These are phyloP conservation scores for Blastobasis lacticolella DNA, from an alignment of 2,888 invertebrate genomes.

Conservation along the genomic window DNA sequence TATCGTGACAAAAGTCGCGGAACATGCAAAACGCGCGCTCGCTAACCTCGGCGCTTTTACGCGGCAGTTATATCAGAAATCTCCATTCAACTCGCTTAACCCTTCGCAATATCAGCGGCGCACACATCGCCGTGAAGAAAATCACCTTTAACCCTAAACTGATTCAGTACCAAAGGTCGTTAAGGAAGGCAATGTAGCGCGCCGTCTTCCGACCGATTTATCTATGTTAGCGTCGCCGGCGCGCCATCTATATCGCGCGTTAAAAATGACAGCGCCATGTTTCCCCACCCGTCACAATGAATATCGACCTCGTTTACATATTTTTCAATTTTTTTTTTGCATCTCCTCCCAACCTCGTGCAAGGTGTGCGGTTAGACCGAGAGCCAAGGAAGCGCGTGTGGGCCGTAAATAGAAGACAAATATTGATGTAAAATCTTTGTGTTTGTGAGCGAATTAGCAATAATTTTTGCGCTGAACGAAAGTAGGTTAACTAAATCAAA, in stretches of 20 bases:
- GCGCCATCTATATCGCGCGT: constrained; percentile 36
- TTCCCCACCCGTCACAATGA: constrained; percentile 53
- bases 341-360: constrained; percentile 33
- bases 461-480: too few species aligned
- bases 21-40: too few species aligned
- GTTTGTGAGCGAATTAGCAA: too few species aligned
- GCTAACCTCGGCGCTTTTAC: not conserved
- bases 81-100: constrained; percentile 2
- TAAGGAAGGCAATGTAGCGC: constrained; percentile 66
- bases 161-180: constrained; percentile 61
- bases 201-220: constrained; percentile 63
- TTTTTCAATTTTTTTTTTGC: constrained; percentile 51
- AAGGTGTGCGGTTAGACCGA: constrained; percentile 9
- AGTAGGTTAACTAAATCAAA: too few species aligned
- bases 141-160: constrained; percentile 65
- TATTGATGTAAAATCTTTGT: too few species aligned
- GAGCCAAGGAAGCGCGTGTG: not conserved
- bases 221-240: constrained; percentile 23
- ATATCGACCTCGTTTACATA: constrained; percentile 59
- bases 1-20: too few species aligned
- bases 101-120: constrained; percentile 10
- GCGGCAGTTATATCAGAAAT: constrained; percentile 2
- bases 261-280: constrained; percentile 65
- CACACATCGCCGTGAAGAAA: constrained; percentile 34
- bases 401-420: too few species aligned